Evolutionary conservation across 2,113 vertebrate species (phyloP).

Genomic region (Lota lota): DNA sequence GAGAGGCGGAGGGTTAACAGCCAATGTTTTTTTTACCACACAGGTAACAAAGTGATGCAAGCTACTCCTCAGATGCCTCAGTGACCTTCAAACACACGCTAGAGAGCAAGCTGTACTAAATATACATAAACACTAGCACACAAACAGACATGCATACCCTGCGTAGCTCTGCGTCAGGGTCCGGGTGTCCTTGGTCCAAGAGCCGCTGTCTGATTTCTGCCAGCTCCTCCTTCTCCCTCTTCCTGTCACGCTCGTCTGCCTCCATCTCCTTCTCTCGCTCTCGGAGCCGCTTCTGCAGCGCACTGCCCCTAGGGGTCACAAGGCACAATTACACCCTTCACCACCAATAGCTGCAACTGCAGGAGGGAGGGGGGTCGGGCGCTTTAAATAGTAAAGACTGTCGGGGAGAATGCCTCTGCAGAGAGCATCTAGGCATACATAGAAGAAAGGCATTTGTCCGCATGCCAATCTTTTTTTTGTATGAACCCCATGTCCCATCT

Average conservation of each 20-base stretch:
- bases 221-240: constrained; percentile 95
- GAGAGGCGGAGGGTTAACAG: constrained; percentile 14
- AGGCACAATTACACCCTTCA: constrained; percentile 31
- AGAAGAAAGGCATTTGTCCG: too few species aligned
- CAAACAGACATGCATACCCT: constrained; percentile 74
- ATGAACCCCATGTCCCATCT: too few species aligned
- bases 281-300: constrained; percentile 95
- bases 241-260: constrained; percentile 95
- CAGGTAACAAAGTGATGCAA: background rate
- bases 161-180: constrained; percentile 96
- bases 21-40: constrained; percentile 10
- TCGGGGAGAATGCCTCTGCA: too few species aligned
- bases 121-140: constrained; percentile 9
- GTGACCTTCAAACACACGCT: constrained; percentile 65
- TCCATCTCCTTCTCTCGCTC: constrained; percentile 98
- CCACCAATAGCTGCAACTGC: constrained; percentile 43
- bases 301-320: constrained; percentile 86
- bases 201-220: constrained; percentile 97
- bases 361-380: background rate
- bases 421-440: too few species aligned
- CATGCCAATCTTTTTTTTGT: too few species aligned
- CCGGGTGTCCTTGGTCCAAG: constrained; percentile 94
- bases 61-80: constrained; percentile 25
- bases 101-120: constrained; percentile 11
- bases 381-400: background rate